Conservation (phyloP, 1,140 invertebrate genomes). For the Drosophila baimaii region DNA sequence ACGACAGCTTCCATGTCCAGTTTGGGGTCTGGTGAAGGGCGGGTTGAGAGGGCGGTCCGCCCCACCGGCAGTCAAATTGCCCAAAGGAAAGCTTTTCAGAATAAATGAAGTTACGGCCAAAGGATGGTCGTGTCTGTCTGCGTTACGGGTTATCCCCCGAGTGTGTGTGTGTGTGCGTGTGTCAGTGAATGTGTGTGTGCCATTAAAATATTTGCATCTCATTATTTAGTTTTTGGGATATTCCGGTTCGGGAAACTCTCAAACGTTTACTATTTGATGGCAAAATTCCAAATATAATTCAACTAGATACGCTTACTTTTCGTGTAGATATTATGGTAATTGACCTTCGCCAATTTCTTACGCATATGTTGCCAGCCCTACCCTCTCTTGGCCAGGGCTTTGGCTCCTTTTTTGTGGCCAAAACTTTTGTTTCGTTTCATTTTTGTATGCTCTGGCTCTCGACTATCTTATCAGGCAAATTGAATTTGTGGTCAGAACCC, state of each 20-base stretch:
- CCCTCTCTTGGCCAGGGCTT: not conserved
- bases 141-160: slow-evolving; percentile 5
- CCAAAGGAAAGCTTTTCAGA: slow-evolving; percentile 65
- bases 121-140: slow-evolving; percentile 29
- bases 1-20: slow-evolving; percentile 41
- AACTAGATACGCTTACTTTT: slow-evolving; percentile 1
- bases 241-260: not conserved
- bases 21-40: slow-evolving; percentile 10
- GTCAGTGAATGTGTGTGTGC: slow-evolving; percentile 36
- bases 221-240: slow-evolving; percentile 69
- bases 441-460: slow-evolving; percentile 38
- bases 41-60: too few species aligned
- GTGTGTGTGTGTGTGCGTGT: slow-evolving; percentile 8
- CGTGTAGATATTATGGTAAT: slow-evolving; percentile 41
- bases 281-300: slow-evolving; percentile 10
- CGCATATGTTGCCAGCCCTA: slow-evolving; percentile 11
- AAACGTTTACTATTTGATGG: slow-evolving; percentile 5
- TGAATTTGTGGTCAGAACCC: slow-evolving; percentile 74
- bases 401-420: slow-evolving; percentile 29
- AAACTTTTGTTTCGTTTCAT: slow-evolving; percentile 45
- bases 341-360: slow-evolving; percentile 44
- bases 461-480: slow-evolving; percentile 64
- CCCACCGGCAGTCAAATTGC: slow-evolving; percentile 41
- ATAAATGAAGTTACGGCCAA: slow-evolving; percentile 72
- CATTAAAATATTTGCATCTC: slow-evolving; percentile 81